phyloP scores from a whole-genome alignment of 2,797 vertebrate species.

The Streptopelia turtur region DNA sequence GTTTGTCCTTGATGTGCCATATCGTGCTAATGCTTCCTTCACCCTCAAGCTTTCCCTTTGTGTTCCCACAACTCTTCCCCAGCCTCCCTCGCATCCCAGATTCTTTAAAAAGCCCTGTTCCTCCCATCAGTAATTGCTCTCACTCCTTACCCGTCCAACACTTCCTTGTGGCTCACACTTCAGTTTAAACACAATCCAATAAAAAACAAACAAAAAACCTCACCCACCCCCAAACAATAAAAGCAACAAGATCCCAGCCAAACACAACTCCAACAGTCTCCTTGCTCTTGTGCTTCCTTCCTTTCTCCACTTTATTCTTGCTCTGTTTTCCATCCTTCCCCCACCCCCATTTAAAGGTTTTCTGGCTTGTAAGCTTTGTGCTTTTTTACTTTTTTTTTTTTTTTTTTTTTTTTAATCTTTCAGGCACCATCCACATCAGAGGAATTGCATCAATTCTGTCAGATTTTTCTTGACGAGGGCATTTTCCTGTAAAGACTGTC shows the following conservation, averaged over 20 bases:
- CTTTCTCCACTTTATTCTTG: neutral
- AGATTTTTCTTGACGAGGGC: neutral
- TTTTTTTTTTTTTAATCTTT: neutral
- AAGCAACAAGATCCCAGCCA: neutral
- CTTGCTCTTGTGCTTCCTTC: neutral
- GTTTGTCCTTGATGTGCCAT: fast-evolving
- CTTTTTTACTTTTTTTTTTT: neutral
- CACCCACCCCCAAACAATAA: neutral
- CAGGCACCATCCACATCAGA: neutral
- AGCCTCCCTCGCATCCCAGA: neutral
- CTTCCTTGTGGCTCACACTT: neutral
- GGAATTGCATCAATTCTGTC: neutral
- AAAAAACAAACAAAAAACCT: neutral
- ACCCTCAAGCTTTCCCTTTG: fast-evolving
- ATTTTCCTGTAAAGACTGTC: neutral
- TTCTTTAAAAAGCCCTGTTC: neutral
- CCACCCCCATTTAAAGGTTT: neutral
- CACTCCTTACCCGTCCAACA: neutral
- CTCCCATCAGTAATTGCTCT: neutral
- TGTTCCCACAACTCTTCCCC: neutral
- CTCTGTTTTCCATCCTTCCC: neutral
- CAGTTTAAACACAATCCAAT: neutral
- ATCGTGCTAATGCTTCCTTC: no score
- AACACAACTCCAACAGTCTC: neutral
- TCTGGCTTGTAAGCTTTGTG: neutral